Conservation (phyloP, 2,797 vertebrate genomes). For the Enteromius unitaeniatus region DNA sequence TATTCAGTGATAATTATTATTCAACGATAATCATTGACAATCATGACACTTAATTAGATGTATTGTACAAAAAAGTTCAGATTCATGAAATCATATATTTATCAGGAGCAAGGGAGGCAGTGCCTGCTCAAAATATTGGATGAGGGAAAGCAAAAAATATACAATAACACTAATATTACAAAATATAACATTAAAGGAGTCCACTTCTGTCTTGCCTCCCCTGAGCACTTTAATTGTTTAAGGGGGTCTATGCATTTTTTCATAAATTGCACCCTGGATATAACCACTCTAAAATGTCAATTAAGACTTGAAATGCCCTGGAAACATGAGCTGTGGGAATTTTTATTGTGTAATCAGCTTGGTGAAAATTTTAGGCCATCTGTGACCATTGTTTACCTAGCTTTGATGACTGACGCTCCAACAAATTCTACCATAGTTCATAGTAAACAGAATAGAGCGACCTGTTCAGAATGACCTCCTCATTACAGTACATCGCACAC, state of each 20-base stretch:
- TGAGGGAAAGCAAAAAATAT: not conserved
- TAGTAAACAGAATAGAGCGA: not conserved
- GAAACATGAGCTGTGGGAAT: not conserved
- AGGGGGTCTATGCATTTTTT: no score
- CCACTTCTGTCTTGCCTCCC: not conserved
- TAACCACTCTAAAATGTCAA: not conserved
- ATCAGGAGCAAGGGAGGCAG: not conserved
- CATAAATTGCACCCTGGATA: not conserved
- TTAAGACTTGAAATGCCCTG: not conserved
- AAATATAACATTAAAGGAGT: not conserved
- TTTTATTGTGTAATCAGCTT: not conserved
- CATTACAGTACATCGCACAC: no score
- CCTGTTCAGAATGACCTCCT: no score
- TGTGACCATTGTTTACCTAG: not conserved
- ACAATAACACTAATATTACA: not conserved
- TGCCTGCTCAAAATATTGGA: no score
- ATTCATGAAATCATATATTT: not conserved
- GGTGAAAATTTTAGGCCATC: not conserved
- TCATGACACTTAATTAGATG: not conserved
- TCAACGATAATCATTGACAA: not conserved
- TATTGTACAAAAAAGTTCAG: not conserved
- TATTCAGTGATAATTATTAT: no score
- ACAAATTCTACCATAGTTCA: not conserved
- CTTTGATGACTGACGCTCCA: not conserved
- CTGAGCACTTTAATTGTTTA: no score